Percentiles rank a stretch among this genome's conserved stretches.
Evolutionary conservation across 2,888 invertebrate species (phyloP).

Genomic region (Orthonychiurus folsomi): DNA sequence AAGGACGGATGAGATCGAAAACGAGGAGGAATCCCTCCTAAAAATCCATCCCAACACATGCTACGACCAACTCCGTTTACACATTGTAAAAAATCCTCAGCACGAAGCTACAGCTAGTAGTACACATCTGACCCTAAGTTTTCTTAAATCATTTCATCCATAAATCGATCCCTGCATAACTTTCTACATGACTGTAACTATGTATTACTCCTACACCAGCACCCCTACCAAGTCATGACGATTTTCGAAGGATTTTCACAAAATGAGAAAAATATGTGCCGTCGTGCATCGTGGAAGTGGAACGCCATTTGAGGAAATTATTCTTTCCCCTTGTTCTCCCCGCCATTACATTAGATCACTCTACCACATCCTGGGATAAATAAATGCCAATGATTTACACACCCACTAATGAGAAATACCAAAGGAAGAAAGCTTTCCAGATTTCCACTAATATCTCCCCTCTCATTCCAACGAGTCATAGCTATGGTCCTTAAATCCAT

Average conservation of each 20-base stretch:
- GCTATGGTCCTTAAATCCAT: no score
- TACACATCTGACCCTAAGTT: neutral
- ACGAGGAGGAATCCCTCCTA: no score
- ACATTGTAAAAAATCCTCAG: neutral
- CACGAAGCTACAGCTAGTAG: neutral
- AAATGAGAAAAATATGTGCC: neutral
- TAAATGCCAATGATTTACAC: conserved; percentile 1
- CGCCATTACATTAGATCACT: no score
- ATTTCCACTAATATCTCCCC: neutral
- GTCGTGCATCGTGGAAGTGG: neutral
- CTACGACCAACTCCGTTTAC: no score
- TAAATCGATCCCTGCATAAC: neutral
- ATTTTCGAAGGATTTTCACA: neutral
- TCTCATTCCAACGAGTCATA: neutral
- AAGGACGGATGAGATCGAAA: no score
- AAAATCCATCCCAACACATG: no score
- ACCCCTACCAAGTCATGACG: neutral
- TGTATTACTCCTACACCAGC: neutral
- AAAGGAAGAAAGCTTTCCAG: neutral
- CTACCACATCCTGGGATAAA: no score
- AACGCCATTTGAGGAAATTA: no score
- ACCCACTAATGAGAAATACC: conserved; percentile 1
- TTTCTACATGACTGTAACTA: neutral
- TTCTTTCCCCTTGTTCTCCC: no score
- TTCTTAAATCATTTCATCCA: neutral